Base-by-base conservation (phyloP, 2,797 vertebrate species). In the Crocodylus rhombifer region DNA sequence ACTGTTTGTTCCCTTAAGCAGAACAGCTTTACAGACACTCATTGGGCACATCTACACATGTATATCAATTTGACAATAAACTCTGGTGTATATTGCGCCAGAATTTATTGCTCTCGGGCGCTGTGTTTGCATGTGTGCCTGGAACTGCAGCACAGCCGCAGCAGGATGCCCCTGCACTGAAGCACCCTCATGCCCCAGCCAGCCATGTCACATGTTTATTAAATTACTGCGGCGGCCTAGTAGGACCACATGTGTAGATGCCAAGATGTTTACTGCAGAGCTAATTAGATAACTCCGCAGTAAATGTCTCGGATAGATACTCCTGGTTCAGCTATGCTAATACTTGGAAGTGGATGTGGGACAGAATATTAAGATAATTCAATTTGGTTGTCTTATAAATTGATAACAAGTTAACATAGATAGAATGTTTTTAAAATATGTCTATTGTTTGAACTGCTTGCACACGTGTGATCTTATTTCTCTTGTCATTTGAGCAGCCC, bases 361-460 rank as follows among this genome's bases (percentile, higher is more conserved):
- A n/a, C 75, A 90, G 71, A 81, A 69, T 63, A 91, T 71, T 42
- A 25, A 93, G 94, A 84, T 61, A 77, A 82, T 77, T 51, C 71
- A 77, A 63, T n/a, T 30, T 28, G 20, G 26, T 73, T 90, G 61
- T 87, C 85, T 92, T 58, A 91, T 71, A 30, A 14, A 58, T 78
- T 71, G 2, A 7, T 4, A 26, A 62, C 2, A 88, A 69, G 7
- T 42, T 83, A 84, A 33, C 42, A 63, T 26, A 76, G 4, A 33
- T 26, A 73, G 80, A 10, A 62, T 9, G 17, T 9, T 6, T 42
- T 89, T 33, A 65, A 75, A 87, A 28, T 67, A 55, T 30, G 65
- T 42, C 18, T 55, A 30, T 84, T 56, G 42, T 79, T 58, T n/a
- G 63, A 51, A 4, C 30, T 30, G 11, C 55, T 21, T 63, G 75